Evolutionary conservation across 2,113 vertebrate genomes (phyloP).

Genomic region (Pitta sordida): DNA sequence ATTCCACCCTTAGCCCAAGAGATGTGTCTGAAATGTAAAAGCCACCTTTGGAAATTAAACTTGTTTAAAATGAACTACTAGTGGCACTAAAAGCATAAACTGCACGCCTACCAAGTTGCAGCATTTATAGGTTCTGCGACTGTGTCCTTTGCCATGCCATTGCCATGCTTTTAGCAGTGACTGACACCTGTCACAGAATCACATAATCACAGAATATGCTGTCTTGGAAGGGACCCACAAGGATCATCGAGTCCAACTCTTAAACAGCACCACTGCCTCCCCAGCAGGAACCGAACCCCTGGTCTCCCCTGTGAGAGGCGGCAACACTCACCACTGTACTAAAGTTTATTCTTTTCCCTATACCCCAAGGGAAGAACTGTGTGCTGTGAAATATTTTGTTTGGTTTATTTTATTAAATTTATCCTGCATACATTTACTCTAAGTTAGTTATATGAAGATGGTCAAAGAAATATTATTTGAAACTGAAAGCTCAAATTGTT

Average conservation of each 20-base stretch:
- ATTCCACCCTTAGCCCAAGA: not conserved
- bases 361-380: not conserved
- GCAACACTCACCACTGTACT: no score
- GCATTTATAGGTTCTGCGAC: not conserved
- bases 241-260: no score
- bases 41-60: not conserved
- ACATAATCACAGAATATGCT: no score
- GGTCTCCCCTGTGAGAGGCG: no score
- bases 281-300: no score
- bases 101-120: not conserved
- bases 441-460: not conserved
- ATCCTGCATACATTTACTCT: not conserved
- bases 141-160: not conserved
- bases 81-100: not conserved
- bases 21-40: not conserved
- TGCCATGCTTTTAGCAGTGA: not conserved
- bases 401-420: not conserved
- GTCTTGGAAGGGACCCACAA: no score
- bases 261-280: no score
- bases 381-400: not conserved
- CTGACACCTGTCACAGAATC: not conserved
- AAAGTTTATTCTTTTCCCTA: not conserved
- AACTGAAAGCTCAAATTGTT: not conserved
- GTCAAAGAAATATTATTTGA: not conserved
- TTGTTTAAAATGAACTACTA: not conserved